Conservation (phyloP, 2,888 invertebrate genomes). For the Mesorhabditis sp. region DNA sequence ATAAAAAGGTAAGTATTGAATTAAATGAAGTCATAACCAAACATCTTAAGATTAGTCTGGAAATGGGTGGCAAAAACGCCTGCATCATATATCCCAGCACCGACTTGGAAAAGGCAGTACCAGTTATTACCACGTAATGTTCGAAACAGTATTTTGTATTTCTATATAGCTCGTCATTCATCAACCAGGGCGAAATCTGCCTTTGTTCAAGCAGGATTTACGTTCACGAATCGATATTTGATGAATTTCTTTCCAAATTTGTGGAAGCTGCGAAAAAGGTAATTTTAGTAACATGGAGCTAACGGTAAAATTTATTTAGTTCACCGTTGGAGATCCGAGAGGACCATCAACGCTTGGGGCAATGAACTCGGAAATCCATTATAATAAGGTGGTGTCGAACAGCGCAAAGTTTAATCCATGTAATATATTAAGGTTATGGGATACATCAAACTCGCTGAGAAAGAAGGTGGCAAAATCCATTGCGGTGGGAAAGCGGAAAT, state of each 20-base stretch:
- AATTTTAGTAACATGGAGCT: background rate
- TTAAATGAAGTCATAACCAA: background rate
- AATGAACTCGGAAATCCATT: constrained; percentile 62
- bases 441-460: constrained; percentile 57
- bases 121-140: constrained; percentile 55
- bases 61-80: constrained; percentile 67
- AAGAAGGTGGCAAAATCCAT: constrained; percentile 60
- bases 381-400: constrained; percentile 59
- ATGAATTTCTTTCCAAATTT: constrained; percentile 60
- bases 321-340: constrained; percentile 40
- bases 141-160: background rate
- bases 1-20: constrained; percentile 59
- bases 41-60: constrained; percentile 60
- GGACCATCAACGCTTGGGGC: constrained; percentile 60
- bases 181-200: constrained; percentile 66
- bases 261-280: constrained; percentile 41
- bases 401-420: background rate
- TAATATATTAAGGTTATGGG: constrained; percentile 29
- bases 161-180: constrained; percentile 61
- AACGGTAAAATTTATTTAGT: constrained; percentile 21
- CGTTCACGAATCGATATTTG: constrained; percentile 62
- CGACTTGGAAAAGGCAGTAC: constrained; percentile 61
- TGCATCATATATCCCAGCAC: constrained; percentile 64
- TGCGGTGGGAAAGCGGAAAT: constrained; percentile 60
- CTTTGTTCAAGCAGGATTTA: constrained; percentile 65